Percentiles rank a stretch among this genome's conserved stretches.
Conservation (phyloP, 2,888 invertebrate genomes). For the Tetanocera ferruginea region DNA sequence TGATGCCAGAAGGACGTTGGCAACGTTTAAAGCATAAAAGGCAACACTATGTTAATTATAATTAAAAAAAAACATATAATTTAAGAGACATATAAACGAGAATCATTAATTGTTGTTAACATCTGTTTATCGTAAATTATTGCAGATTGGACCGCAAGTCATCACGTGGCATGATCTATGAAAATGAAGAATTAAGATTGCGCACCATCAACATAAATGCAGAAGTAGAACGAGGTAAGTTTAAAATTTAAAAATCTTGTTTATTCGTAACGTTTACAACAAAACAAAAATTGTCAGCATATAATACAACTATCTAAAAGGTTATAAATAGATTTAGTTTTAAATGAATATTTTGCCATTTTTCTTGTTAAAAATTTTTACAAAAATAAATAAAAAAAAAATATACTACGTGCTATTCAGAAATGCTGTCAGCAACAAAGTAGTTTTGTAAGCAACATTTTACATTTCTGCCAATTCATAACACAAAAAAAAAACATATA, state of each 20-base stretch:
- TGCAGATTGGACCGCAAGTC: conserved; percentile 88
- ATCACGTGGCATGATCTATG: conserved; percentile 93
- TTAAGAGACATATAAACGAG: not conserved
- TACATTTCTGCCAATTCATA: too few relatives aligned
- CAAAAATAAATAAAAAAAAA: too few relatives aligned
- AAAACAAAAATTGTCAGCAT: not conserved
- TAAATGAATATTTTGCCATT: too few relatives aligned
- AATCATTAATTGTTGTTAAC: not conserved
- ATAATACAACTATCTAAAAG: not conserved
- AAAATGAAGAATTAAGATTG: conserved; percentile 90
- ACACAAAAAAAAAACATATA: too few relatives aligned
- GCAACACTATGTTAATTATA: conserved; percentile 46
- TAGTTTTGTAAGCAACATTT: too few relatives aligned
- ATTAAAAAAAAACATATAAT: not conserved
- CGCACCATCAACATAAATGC: conserved; percentile 93
- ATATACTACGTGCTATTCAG: too few relatives aligned
- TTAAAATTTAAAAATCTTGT: not conserved
- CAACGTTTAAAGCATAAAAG: conserved; percentile 55
- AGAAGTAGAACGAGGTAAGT: conserved; percentile 88
- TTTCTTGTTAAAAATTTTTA: too few relatives aligned
- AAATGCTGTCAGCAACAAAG: too few relatives aligned
- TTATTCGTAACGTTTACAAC: not conserved
- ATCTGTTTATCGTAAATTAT: conserved; percentile 31
- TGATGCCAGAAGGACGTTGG: conserved; percentile 56
- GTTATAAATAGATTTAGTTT: not conserved